phyloP scores from a whole-genome alignment of 1,140 invertebrate species.

The Drosophila lini region DNA sequence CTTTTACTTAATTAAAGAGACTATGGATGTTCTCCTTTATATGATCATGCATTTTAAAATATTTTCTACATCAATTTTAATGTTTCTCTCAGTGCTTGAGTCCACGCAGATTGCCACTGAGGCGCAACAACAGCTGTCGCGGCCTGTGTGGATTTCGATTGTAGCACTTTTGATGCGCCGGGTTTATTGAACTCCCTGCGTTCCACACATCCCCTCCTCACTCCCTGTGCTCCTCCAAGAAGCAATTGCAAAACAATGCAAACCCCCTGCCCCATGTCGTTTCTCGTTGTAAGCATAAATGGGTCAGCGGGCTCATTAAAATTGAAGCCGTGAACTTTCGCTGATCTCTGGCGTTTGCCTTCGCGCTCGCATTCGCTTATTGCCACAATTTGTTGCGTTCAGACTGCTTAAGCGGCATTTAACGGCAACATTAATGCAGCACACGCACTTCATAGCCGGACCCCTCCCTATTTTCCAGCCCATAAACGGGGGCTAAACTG shows the following conservation, averaged over 20 bases:
- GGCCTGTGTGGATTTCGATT: constrained; percentile 49
- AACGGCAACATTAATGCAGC: constrained; percentile 61
- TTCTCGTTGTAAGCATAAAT: constrained; percentile 19
- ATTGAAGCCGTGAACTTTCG: constrained; percentile 60
- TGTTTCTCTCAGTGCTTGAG: constrained; percentile 11
- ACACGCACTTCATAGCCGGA: constrained; percentile 45
- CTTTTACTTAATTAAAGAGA: too few relatives aligned
- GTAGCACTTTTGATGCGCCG: constrained; percentile 37
- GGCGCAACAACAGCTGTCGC: constrained; percentile 69
- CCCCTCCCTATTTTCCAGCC: constrained; percentile 14
- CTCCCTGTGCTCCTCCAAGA: constrained; percentile 1
- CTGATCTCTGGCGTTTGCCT: constrained; percentile 50
- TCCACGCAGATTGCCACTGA: constrained; percentile 62
- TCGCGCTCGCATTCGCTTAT: constrained; percentile 38
- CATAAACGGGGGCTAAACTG: constrained; percentile 68
- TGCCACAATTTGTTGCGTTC: constrained; percentile 56
- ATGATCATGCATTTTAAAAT: neutral
- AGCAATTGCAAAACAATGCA: constrained; percentile 67
- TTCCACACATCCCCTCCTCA: neutral
- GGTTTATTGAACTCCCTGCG: constrained; percentile 65
- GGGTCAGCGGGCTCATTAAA: constrained; percentile 67
- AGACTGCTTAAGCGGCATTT: constrained; percentile 48
- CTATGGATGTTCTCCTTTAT: too few relatives aligned
- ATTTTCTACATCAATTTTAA: neutral
- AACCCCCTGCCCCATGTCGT: constrained; percentile 17